These are phyloP conservation scores for Myathropa florea DNA, from an alignment of 2,888 invertebrate genomes.

Conservation along the genomic window DNA sequence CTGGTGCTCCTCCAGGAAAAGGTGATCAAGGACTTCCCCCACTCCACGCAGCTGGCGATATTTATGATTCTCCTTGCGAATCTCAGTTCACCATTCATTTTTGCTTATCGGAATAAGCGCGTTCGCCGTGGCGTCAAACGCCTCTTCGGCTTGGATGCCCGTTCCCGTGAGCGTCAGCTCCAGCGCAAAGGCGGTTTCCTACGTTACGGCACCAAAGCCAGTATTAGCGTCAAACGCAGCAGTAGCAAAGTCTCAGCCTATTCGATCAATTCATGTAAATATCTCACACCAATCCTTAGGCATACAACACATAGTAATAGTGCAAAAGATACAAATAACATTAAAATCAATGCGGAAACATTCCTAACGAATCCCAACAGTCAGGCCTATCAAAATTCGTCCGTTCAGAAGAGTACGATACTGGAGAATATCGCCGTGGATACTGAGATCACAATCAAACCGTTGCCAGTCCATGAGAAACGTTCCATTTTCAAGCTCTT, in stretches of 20 bases:
- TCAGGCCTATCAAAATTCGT: conserved; percentile 33
- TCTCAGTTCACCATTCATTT: conserved; percentile 80
- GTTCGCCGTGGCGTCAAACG: conserved; percentile 80
- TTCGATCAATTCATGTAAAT: conserved; percentile 79
- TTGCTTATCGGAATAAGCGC: conserved; percentile 81
- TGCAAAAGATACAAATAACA: conserved; percentile 48
- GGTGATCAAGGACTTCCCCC: conserved; percentile 76
- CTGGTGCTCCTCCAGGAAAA: conserved; percentile 79
- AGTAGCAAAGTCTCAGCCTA: conserved; percentile 79
- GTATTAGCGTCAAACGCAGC: conserved; percentile 77
- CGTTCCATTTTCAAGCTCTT: conserved; percentile 78
- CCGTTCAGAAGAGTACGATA: conserved; percentile 49
- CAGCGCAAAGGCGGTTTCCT: conserved; percentile 77
- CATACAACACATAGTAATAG: conserved; percentile 54
- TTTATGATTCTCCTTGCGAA: conserved; percentile 80
- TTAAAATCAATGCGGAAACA: conserved; percentile 49
- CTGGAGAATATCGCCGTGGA: conserved; percentile 57
- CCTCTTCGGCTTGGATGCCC: conserved; percentile 77
- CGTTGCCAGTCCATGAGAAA: conserved; percentile 65
- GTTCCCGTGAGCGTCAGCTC: conserved; percentile 74
- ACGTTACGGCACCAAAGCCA: conserved; percentile 71
- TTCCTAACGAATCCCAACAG: conserved; percentile 46
- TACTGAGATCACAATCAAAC: conserved; percentile 70
- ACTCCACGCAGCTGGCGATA: conserved; percentile 78
- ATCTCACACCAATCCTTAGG: conserved; percentile 75